Base-by-base conservation (phyloP, 2,888 invertebrate genomes). In the Calameuta pallipes region DNA sequence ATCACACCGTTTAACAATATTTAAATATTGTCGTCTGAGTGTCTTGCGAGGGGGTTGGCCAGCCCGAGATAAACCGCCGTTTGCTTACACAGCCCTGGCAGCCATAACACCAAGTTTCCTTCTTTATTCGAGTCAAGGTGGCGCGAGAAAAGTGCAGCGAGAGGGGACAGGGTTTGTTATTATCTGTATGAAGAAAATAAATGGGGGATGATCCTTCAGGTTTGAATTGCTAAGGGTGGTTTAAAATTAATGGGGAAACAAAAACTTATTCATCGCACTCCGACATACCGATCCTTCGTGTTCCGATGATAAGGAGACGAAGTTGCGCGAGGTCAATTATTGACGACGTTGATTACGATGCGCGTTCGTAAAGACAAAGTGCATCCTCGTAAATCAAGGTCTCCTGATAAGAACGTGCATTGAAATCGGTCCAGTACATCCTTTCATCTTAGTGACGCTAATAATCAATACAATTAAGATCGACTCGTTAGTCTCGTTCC, bases 391-490 rank as follows among this genome's bases (percentile, higher is more conserved):
- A 88, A 91, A 90, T 90, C 89, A 90, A 83, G 56, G 56, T 56
- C 2, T 0, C 56, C 87, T 89, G 89, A 90, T 90, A 90, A 90
- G 87, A 85, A 83, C 84, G 86, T 82, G 81, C 81, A 85, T 82
- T 76, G 82, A 41, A 31, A 31, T 33, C 71, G 71, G 31, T 71
- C 71, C 31, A 9, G 23, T 56, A 9, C 23, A 23, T 56, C 23
- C 56, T 56, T 56, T 15, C 56, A 23, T 56, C 56, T 56, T 56
- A 23, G 56, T 23, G 23, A 56, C 56, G 15, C 56, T 89, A 88
- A 90, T 89, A 89, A 89, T 89, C 89, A 88, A 90, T 89, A 89
- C 89, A 90, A 90, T 90, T 90, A 90, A 89, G 86, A 85, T 84
- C 82, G 87, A 88, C 89, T 90, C 88, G 87, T 90, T 89, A 89